Base-by-base conservation (phyloP, 2,797 vertebrate genomes). In the Notolepis coatsorum region DNA sequence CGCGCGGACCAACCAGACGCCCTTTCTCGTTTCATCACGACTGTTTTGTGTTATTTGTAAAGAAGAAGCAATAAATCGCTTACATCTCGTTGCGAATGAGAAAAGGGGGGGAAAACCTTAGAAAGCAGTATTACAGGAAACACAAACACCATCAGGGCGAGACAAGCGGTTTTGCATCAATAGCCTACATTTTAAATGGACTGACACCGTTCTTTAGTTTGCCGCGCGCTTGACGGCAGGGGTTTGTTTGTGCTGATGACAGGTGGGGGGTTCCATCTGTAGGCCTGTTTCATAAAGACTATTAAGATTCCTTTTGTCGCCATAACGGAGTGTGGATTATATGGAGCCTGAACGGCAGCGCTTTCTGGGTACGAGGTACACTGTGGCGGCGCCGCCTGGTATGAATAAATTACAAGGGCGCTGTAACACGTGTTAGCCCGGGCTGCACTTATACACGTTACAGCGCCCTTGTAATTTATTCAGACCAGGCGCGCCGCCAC, bases 1-100 rank as follows among this genome's bases (percentile, higher is more conserved):
- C 75, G 63, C n/a, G n/a, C n/a, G n/a, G n/a, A n/a, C n/a, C n/a
- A 72, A 79, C 83, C 77, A 83, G 84, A 89, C 80, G 81, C 68
- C 80, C 81, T 85, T 75, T 69, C 85, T 85, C 60, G 79, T 90
- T 89, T 91, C 81, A 88, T 91, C 85, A 88, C 80, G 80, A 68
- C 72, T 84, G 83, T 87, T n/a, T 84, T 87, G 83, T 91, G 75
- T 89, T 86, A 82, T 86, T 88, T 88, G 85, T 86, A 88, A 91
- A 91, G 80, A 91, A 91, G 80, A 86, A 84, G 74, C 86, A 82
- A 84, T 82, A 87, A 84, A 89, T 88, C 71, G 80, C 73, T 87
- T 85, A 73, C 75, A 76, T 83, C 79, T 87, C 78, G 64, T n/a
- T 71, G 73, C 66, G 73, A 84, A 89, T 81, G 81, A 73, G 71